Evolutionary conservation across 2,888 invertebrate species (phyloP).

Genomic region (Lasioglossum marginatum): DNA sequence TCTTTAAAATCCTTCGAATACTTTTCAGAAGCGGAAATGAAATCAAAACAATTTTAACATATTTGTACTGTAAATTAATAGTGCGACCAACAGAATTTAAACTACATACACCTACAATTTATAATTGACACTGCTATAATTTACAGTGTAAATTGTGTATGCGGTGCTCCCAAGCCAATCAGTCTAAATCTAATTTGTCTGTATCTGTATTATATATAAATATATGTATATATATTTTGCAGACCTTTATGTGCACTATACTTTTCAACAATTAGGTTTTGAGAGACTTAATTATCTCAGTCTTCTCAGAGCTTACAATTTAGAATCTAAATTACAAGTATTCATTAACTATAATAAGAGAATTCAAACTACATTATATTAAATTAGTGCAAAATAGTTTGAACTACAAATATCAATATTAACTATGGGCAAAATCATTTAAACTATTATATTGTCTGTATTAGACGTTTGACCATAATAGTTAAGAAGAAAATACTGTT

Average conservation of each 20-base stretch:
- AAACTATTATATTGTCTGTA: not conserved
- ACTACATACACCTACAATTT: not conserved
- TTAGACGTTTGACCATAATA: not conserved
- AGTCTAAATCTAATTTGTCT: not conserved
- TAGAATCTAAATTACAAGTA: not conserved
- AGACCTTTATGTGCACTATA: not conserved
- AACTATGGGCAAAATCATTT: no score
- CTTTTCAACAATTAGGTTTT: not conserved
- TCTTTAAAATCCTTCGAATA: no score
- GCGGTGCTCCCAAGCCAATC: not conserved
- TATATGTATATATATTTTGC: not conserved
- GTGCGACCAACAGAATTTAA: not conserved
- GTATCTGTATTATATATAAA: no score
- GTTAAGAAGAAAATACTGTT: not conserved
- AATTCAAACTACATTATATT: not conserved
- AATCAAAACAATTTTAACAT: no score
- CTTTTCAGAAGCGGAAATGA: no score
- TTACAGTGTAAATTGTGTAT: no score
- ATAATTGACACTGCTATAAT: not conserved
- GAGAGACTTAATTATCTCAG: no score
- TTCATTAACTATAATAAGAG: not conserved
- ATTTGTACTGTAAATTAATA: not conserved
- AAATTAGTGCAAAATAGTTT: not conserved
- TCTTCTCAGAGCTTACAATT: not conserved
- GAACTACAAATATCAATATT: not conserved